Base-by-base conservation (phyloP, 2,888 invertebrate genomes). In the Siphonodentalium dalli region DNA sequence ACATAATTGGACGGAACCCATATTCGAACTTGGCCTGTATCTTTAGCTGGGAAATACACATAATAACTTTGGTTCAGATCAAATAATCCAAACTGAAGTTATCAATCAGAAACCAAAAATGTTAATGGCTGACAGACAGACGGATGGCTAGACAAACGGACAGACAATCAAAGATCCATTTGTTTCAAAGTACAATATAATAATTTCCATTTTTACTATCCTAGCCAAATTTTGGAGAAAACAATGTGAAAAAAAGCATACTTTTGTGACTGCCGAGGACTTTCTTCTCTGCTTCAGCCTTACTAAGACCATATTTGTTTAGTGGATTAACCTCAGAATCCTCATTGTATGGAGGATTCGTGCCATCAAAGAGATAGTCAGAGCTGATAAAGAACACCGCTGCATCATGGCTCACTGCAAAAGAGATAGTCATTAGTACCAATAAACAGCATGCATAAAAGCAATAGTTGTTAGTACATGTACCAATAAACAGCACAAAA, bases 361-460 rank as follows among this genome's bases (percentile, higher is more conserved):
- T 79, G 1, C 85, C 85, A 77, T 85, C 84, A 78, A 85, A 85
- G 3, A 85, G 85, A 71, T 85, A 86, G 64, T 85, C 85, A 41
- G 85, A 85, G 64, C 85, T 85, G 35, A 85, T 84, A 68, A 82
- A 85, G 6, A 85, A 54, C 6, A 85, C 69, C 47, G 78, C 78
- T 8, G 79, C 78, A 45, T 74, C 75, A 29, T 66, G 42, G 18
- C 61, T 58, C 27, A 31, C 77, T 76, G 65, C 40, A 65, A 66
- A 8, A 55, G 13, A 24, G 42, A 27, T 15, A 34, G 1, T 15
- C n/a, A 33, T 18, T 33, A 5, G 18, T 2, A 34, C 3, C 11
- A 45, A 27, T 2, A 5, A 18, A 31, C 21, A n/a, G n/a, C 3
- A n/a, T n/a, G 33, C 33, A 33, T 15, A 8, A 33, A 33, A 6